phyloP scores from a whole-genome alignment of 2,797 vertebrate species.

The Acrossocheilus fasciatus region DNA sequence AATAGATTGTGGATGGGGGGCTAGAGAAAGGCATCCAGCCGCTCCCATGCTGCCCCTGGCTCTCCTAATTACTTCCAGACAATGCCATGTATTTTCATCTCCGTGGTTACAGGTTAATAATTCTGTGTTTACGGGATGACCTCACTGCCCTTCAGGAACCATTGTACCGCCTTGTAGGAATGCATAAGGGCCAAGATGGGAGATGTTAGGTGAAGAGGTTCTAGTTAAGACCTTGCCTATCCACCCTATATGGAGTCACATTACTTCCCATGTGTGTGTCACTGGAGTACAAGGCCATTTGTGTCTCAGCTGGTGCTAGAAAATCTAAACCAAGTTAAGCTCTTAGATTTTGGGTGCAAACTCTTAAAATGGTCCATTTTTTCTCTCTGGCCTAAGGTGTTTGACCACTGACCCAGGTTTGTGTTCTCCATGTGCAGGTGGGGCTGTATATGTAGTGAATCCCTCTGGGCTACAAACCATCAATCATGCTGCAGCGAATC shows the following conservation, averaged over 20 bases:
- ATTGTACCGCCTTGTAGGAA: conserved; percentile 54
- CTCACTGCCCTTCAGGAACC: conserved; percentile 60
- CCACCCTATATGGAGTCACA: conserved; percentile 13
- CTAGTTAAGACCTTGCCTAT: not conserved
- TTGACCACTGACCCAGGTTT: conserved; percentile 35
- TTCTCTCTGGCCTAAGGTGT: conserved; percentile 10
- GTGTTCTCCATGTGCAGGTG: conserved; percentile 34
- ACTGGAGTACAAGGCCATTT: conserved; percentile 15
- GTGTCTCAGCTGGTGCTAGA: conserved; percentile 55
- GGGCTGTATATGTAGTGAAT: not conserved
- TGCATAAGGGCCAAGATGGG: not conserved
- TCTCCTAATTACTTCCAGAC: conserved; percentile 84
- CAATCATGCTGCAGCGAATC: not conserved
- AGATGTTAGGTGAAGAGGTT: conserved; percentile 12
- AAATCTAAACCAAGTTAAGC: conserved; percentile 49
- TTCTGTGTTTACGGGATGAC: conserved; percentile 66
- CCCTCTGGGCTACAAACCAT: not conserved
- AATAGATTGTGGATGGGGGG: conserved; percentile 63
- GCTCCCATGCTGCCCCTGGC: conserved; percentile 77
- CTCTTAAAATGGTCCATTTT: conserved; percentile 40
- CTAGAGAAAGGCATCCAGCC: conserved; percentile 74
- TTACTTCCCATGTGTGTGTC: conserved; percentile 25
- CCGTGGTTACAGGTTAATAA: conserved; percentile 84
- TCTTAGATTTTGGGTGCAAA: conserved; percentile 53
- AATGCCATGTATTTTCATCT: conserved; percentile 78